These are phyloP conservation scores for Pammene fasciana DNA, from an alignment of 2,888 invertebrate genomes.

Conservation along the genomic window DNA sequence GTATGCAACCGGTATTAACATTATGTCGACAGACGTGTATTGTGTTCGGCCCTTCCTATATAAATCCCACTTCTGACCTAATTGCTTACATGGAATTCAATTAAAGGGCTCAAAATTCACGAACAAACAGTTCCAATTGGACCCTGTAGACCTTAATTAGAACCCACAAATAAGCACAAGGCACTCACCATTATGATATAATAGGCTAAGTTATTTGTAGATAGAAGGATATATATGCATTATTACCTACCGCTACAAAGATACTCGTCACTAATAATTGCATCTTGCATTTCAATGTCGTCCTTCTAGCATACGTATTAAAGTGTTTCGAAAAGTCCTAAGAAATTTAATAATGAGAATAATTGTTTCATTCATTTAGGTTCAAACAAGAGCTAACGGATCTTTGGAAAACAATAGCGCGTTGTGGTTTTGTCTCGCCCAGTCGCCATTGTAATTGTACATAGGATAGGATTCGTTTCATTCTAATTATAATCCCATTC, in stretches of 20 bases:
- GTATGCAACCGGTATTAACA: no score
- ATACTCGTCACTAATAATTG: not conserved
- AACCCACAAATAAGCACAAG: no score
- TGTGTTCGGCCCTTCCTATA: no score
- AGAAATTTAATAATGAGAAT: constrained; percentile 8
- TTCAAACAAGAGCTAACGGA: constrained; percentile 19
- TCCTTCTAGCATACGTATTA: not conserved
- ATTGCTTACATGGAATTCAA: no score
- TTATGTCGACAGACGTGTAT: no score
- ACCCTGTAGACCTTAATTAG: no score
- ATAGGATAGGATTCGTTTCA: constrained; percentile 10
- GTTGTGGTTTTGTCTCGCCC: constrained; percentile 19
- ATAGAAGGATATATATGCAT: not conserved
- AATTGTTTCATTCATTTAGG: constrained; percentile 21
- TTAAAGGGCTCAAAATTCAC: no score
- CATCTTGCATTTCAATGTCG: not conserved
- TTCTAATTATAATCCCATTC: constrained; percentile 21
- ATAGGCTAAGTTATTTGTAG: no score
- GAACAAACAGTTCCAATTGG: no score
- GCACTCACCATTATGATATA: no score
- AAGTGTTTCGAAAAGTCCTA: not conserved
- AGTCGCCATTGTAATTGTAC: not conserved
- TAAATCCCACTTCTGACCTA: no score
- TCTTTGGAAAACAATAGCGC: constrained; percentile 14
- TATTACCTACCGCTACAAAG: not conserved